phyloP scores from a whole-genome alignment of 2,888 invertebrate species.

The Philaethria dido region DNA sequence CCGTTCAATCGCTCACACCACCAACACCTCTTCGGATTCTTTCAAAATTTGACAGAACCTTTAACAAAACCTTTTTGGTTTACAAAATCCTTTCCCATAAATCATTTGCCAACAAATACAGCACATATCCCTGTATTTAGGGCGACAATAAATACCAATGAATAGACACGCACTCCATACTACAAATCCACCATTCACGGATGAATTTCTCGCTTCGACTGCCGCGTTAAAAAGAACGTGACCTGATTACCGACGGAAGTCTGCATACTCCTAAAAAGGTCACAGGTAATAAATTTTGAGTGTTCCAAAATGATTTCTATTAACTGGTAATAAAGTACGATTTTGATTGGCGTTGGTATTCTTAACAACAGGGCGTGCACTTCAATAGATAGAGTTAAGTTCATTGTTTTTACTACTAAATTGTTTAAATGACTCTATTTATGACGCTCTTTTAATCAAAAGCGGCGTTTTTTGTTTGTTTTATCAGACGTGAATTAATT shows the following conservation, averaged over 20 bases:
- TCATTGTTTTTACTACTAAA: constrained; percentile 50
- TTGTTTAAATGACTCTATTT: constrained; percentile 39
- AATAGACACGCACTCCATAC: constrained; percentile 47
- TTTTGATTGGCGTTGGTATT: constrained; percentile 48
- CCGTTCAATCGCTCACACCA: no score
- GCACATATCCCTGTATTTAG: constrained; percentile 38
- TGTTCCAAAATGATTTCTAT: constrained; percentile 54
- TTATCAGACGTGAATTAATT: background rate
- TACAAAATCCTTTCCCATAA: background rate
- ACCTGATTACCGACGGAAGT: constrained; percentile 80
- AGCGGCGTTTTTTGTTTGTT: background rate
- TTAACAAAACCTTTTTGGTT: no score
- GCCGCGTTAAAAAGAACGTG: constrained; percentile 78
- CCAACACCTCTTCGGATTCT: no score
- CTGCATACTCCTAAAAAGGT: constrained; percentile 63
- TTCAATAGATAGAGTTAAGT: constrained; percentile 58
- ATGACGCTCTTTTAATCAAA: constrained; percentile 17
- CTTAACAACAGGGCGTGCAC: constrained; percentile 57
- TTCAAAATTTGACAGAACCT: no score
- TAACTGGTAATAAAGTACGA: constrained; percentile 48
- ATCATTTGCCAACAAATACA: background rate
- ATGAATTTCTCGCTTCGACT: constrained; percentile 53
- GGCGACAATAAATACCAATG: constrained; percentile 48
- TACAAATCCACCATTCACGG: constrained; percentile 46
- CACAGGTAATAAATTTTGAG: constrained; percentile 61